phyloP scores from a whole-genome alignment of 1,140 invertebrate species.

The Popillia japonica region DNA sequence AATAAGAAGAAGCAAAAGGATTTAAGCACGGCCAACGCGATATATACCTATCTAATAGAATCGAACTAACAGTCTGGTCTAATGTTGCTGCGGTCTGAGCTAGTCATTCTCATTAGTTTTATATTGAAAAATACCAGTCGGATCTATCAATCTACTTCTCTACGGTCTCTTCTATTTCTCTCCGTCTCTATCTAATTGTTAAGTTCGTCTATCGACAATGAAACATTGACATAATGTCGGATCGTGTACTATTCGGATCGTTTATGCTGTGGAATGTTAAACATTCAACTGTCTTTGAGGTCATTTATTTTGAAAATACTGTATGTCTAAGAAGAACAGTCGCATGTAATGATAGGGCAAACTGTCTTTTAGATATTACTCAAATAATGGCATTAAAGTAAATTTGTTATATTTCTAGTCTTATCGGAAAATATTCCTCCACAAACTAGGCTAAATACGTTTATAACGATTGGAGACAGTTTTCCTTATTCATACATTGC shows the following conservation, averaged over 20 bases:
- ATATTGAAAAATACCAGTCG: constrained; percentile 29
- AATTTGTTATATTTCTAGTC: no score
- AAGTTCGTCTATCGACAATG: no score
- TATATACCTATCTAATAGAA: not conserved
- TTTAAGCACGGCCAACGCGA: not conserved
- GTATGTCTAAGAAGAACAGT: no score
- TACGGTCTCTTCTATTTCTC: not conserved
- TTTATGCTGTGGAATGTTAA: not conserved
- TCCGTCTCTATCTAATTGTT: no score
- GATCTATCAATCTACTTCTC: constrained; percentile 8
- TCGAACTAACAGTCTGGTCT: not conserved
- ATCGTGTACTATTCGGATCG: not conserved
- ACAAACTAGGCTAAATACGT: no score
- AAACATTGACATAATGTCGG: constrained; percentile 29
- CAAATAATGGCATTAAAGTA: no score
- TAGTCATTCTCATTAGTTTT: constrained; percentile 28
- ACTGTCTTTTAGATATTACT: no score
- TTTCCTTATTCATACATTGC: no score
- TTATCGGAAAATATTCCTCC: no score
- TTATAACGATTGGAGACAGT: no score
- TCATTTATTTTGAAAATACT: no score
- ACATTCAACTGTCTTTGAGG: constrained; percentile 23
- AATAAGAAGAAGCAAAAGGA: not conserved
- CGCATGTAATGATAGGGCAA: no score
- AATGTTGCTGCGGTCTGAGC: not conserved